Evolutionary conservation across 2,888 invertebrate genomes (phyloP).

Genomic region (Tyria jacobaeae): DNA sequence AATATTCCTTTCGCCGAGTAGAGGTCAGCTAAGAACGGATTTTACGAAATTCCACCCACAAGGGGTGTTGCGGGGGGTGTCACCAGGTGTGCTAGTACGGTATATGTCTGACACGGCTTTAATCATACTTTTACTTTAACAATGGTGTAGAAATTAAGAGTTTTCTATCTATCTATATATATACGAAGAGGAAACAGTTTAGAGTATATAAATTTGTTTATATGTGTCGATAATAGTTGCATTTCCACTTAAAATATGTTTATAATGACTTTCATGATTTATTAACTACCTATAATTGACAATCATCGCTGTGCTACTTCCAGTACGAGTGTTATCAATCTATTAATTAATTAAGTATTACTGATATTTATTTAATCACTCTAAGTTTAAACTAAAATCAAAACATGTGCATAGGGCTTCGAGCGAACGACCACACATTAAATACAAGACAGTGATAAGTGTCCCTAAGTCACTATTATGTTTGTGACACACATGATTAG

Average conservation of each 20-base stretch:
- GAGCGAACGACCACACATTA: not conserved
- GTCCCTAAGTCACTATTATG: not conserved
- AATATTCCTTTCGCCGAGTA: no score
- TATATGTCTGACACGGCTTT: no score
- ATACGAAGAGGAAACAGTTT: not conserved
- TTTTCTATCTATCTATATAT: no score
- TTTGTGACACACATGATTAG: not conserved
- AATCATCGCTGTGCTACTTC: constrained; percentile 16
- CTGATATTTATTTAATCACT: not conserved
- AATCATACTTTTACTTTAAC: no score
- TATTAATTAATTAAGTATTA: constrained; percentile 25
- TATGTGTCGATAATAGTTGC: not conserved
- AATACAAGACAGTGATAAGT: not conserved
- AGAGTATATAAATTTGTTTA: not conserved
- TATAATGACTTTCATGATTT: constrained; percentile 15
- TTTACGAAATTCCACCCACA: no score
- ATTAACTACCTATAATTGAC: not conserved
- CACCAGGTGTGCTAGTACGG: no score
- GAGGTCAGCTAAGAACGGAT: no score
- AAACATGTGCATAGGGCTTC: no score
- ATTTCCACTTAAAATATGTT: not conserved
- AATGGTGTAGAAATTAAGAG: no score
- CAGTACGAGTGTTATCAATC: constrained; percentile 8
- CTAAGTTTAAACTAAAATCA: not conserved
- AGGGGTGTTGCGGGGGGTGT: no score